Evolutionary conservation across 35 echinoderm and acorn worm species (phyloP), one percentile per base, ranked within the genome.

Genomic region (Apostichopus californicus): DNA sequence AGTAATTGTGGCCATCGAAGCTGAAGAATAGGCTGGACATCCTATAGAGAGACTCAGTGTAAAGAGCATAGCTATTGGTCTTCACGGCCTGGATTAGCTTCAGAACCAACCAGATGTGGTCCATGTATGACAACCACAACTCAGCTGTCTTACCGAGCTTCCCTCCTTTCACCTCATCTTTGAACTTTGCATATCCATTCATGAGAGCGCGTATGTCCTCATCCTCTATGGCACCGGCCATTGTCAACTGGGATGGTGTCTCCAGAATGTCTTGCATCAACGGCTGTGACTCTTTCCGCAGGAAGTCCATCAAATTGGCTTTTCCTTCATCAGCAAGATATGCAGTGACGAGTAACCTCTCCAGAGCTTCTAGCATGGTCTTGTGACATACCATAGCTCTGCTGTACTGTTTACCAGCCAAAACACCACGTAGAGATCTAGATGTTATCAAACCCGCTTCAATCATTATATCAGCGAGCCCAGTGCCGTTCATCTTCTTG

Each of bases 21-120:
- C 73, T 77, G 72, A 96, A 96, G 84, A 94, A 94, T 9, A 96
- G 57, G 24, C 92, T 55, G 77, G 86, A 90, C 95, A 94, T 96
- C 15, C 90, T 17, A 2, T 79, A 75, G 3, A 85, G 92, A 56
- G 77, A 94, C 59, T 92, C 80, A 52, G 91, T 72, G 53, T 86
- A 92, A 12, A 96, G 78, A 2, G 34, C 8, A 5, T 89, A 56
- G 70, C 92, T 94, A 85, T 96, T 96, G 8, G 90, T 94, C 78
- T 96, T 96, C 14, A 96, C 95, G 57, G 93, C 72, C 79, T 94
- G 83, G 4, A 71, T 14, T n/a, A 96, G 28, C 71, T 85, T 88
- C 9, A 96, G 61, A 8, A 96, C 52, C 34, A 94, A 83, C 46
- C 83, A 75, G 54, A 23, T 78, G 15, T 95, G 92, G 75, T 98